Base-by-base conservation (phyloP, 2,113 vertebrate species). In the Lamprologus lemairii region DNA sequence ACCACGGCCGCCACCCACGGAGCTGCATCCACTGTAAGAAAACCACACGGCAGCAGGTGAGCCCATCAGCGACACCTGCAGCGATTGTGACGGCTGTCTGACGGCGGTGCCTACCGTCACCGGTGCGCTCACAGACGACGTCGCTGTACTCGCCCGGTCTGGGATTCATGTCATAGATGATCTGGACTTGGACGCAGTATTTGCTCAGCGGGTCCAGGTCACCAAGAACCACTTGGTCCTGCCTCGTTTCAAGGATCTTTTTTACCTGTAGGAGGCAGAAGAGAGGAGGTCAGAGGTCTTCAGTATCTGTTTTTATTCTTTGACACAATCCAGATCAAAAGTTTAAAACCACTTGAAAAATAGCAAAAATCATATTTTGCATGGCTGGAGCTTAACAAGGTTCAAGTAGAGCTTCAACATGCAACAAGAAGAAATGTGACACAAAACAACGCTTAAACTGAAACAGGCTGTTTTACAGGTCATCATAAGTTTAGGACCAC, bases 111-210 rank as follows among this genome's bases (percentile, higher is more conserved):
- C 87, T 84, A 97, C 96, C 68, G 1, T 16, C 78, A 19, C 40
- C 5, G 9, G 94, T 95, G 73, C 84, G 84, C 47, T 88, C 86
- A 85, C 96, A 97, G 35, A 90, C 75, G 2, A 71, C 5, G 0
- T 4, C 11, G 75, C 95, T 96, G 78, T 73, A 65, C 35, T 68
- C 2, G 33, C 91, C 86, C 17, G 17, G 42, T 3, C 40, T 89
- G 2, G 1, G 3, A 42, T 68, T 83, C 4, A 0, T 19, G 5
- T 5, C 3, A 1, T 87, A 28, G 63, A 19, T 5, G 82, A 96
- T 88, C 3, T 87, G 85, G 16, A 95, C 96, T 8, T 94, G 63
- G 19, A 96, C 71, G 7, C 96, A 97, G 92, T 97, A 97, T 13
- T 45, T 26, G 5, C 85, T 94, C 87, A 45, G 3, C 4, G 86